phyloP scores from a whole-genome alignment of 2,113 vertebrate genomes.

The Lepus americanus region DNA sequence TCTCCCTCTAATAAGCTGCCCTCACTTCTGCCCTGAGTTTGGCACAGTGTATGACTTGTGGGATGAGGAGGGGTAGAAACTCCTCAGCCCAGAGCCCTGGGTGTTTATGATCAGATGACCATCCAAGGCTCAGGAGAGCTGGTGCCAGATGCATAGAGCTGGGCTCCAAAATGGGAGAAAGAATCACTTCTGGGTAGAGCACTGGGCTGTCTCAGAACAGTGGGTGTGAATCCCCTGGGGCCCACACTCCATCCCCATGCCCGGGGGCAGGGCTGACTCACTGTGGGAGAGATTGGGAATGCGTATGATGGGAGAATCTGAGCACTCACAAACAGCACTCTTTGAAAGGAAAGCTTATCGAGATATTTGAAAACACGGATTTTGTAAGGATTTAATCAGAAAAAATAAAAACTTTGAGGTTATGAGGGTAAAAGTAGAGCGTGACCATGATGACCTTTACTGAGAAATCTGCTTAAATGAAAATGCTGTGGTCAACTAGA shows the following conservation, averaged over 20 bases:
- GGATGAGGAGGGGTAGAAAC: neutral
- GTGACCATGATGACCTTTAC: neutral
- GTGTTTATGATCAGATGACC: too few species aligned
- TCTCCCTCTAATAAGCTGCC: neutral
- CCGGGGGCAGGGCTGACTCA: neutral
- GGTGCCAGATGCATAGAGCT: neutral
- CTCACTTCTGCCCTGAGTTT: neutral
- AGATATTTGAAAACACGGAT: neutral
- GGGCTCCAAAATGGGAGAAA: fast-evolving
- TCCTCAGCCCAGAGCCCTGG: neutral
- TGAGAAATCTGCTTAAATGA: constrained; percentile 10
- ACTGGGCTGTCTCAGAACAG: neutral
- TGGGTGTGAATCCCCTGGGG: too few species aligned
- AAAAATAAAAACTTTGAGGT: constrained; percentile 3
- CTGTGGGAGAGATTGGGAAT: neutral
- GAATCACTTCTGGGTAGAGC: fast-evolving
- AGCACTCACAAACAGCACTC: neutral
- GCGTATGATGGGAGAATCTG: fast-evolving
- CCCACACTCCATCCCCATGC: fast-evolving
- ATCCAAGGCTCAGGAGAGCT: fast-evolving
- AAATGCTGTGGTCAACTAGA: neutral
- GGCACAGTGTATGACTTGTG: neutral
- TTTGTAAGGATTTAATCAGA: constrained; percentile 51
- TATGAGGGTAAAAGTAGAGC: neutral
- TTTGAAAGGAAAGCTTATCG: neutral